phyloP scores from a whole-genome alignment of 1,140 invertebrate species.

The Hermatobates lingyangjiaoensis region DNA sequence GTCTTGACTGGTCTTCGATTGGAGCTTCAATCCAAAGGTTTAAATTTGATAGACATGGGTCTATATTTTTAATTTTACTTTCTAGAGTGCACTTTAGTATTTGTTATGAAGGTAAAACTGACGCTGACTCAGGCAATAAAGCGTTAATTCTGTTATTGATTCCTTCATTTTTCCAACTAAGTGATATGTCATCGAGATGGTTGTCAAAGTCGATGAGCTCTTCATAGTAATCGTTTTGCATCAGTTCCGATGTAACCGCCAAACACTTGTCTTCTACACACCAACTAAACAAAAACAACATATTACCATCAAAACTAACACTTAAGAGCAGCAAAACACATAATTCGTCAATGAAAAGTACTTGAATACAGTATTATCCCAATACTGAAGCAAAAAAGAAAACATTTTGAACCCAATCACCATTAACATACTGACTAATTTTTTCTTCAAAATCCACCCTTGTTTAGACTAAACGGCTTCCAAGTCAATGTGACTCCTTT shows the following conservation, averaged over 20 bases:
- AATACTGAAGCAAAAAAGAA: neutral
- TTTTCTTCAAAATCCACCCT: no score
- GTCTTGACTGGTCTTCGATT: no score
- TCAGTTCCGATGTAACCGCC: slow-evolving; percentile 39
- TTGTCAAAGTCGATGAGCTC: slow-evolving; percentile 77
- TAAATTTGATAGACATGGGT: no score
- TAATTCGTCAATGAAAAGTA: neutral
- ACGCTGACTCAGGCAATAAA: no score
- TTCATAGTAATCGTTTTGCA: slow-evolving; percentile 44
- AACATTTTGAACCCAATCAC: neutral
- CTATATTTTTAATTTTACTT: no score
- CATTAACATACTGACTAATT: no score
- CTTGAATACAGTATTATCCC: neutral
- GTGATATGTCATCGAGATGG: slow-evolving; percentile 62
- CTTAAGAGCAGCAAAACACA: neutral
- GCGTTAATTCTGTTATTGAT: slow-evolving; percentile 6
- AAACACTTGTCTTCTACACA: slow-evolving; percentile 30
- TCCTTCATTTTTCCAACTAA: slow-evolving; percentile 57
- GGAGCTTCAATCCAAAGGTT: no score
- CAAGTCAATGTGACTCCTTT: no score
- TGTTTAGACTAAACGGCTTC: no score
- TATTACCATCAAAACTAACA: neutral
- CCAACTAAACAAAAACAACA: slow-evolving; percentile 14
- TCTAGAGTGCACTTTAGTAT: no score
- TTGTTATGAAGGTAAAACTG: no score